These are phyloP conservation scores for Arge pagana DNA, from an alignment of 2,888 invertebrate genomes.

Conservation along the genomic window DNA sequence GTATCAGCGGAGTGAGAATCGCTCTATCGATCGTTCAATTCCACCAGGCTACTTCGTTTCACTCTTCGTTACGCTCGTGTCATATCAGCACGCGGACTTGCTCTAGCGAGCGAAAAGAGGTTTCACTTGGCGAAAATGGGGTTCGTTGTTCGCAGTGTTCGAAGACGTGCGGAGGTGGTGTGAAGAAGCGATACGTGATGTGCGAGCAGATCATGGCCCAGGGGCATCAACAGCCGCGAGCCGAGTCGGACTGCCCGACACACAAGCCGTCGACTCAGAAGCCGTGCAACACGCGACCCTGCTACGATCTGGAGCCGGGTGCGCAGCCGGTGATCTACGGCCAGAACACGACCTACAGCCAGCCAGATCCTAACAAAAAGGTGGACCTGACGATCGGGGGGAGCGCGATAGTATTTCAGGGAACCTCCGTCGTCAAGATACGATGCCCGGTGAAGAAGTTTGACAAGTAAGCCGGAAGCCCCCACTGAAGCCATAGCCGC, in stretches of 20 bases:
- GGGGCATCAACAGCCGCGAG: conserved; percentile 84
- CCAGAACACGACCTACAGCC: conserved; percentile 78
- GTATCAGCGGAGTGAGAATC: too few species aligned
- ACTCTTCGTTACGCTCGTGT: too few species aligned
- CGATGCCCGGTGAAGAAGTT: conserved; percentile 88
- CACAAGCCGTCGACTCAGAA: conserved; percentile 78
- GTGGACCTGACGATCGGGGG: conserved; percentile 89
- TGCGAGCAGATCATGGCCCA: conserved; percentile 94
- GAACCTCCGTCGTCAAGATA: conserved; percentile 84
- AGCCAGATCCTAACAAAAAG: conserved; percentile 78
- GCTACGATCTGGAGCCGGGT: conserved; percentile 68
- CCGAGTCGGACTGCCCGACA: conserved; percentile 74
- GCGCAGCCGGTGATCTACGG: conserved; percentile 77
- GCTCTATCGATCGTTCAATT: too few species aligned
- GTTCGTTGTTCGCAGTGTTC: conserved; percentile 72
- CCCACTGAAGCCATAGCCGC: background rate
- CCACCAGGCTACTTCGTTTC: too few species aligned
- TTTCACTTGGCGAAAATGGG: too few species aligned
- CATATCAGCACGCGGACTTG: too few species aligned
- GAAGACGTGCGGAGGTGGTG: conserved; percentile 89
- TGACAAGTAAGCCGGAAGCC: conserved; percentile 55
- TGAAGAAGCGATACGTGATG: conserved; percentile 77
- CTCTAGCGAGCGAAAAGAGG: too few species aligned
- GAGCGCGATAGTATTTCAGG: conserved; percentile 86
- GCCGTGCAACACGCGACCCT: conserved; percentile 83